Evolutionary conservation across 1,140 invertebrate genomes (phyloP).

Genomic region (Papilio glaucus): DNA sequence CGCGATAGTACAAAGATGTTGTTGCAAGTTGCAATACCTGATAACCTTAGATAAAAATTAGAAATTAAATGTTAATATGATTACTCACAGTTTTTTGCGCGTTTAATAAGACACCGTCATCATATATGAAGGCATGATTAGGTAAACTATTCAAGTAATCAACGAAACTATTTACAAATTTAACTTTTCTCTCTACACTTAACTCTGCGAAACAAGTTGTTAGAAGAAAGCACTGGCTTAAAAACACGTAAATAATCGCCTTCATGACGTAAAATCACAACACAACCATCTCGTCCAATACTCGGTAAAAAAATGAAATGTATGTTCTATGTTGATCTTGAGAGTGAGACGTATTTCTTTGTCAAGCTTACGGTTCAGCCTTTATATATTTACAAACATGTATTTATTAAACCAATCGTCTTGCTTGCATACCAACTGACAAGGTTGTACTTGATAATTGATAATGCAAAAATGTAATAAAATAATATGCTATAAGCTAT

Average conservation of each 20-base stretch:
- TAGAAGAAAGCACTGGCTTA: constrained; percentile 47
- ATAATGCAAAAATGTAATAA: too few species aligned
- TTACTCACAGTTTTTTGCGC: constrained; percentile 62
- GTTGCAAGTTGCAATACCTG: constrained; percentile 37
- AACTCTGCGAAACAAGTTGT: constrained; percentile 53
- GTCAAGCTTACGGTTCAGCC: too few species aligned
- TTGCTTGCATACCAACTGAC: too few species aligned
- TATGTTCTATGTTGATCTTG: too few species aligned
- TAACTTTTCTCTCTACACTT: constrained; percentile 55
- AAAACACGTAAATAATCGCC: constrained; percentile 46
- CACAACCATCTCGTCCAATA: constrained; percentile 46
- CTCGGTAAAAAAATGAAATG: constrained; percentile 42
- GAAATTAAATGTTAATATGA: constrained; percentile 35
- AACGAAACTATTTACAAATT: constrained; percentile 65
- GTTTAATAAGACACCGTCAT: constrained; percentile 60
- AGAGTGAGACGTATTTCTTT: constrained; percentile 24
- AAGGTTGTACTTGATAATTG: too few species aligned
- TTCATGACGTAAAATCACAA: constrained; percentile 52
- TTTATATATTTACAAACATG: constrained; percentile 25
- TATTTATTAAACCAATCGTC: too few species aligned
- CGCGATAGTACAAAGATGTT: constrained; percentile 44
- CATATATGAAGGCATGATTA: constrained; percentile 56
- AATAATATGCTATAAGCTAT: too few species aligned
- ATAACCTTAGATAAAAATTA: constrained; percentile 42
- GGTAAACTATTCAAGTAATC: constrained; percentile 67